These are phyloP conservation scores for Syngnathus scovelli DNA, from an alignment of 2,113 vertebrate genomes.

Conservation along the genomic window DNA sequence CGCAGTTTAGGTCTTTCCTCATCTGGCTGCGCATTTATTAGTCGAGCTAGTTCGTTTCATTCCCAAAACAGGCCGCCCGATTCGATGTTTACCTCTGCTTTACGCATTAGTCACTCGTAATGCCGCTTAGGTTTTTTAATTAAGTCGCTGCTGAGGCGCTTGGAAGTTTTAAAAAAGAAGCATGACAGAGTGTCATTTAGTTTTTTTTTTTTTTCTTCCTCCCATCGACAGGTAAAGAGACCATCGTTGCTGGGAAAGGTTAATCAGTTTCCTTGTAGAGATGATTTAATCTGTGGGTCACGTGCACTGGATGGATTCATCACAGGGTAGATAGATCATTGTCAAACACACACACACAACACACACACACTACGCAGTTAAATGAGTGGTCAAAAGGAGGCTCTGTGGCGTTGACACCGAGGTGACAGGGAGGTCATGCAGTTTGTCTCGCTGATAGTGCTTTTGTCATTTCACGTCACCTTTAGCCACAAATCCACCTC, in stretches of 20 bases:
- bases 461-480: constrained; percentile 34
- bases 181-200: constrained; percentile 31
- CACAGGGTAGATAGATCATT: constrained; percentile 47
- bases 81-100: constrained; percentile 41
- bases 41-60: constrained; percentile 13
- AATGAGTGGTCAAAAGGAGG: constrained; percentile 44
- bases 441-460: constrained; percentile 13
- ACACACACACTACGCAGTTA: constrained; percentile 50
- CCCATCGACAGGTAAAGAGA: constrained; percentile 59
- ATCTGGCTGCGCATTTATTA: constrained; percentile 17
- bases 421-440: constrained; percentile 25
- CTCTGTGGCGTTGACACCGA: constrained; percentile 37
- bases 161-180: constrained; percentile 31
- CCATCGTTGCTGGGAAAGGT: constrained; percentile 37
- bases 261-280: constrained; percentile 49
- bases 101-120: constrained; percentile 47
- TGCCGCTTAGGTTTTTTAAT: constrained; percentile 44
- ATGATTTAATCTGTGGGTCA: constrained; percentile 58
- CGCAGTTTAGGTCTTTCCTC: constrained; percentile 23
- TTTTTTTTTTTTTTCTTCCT: constrained; percentile 32
- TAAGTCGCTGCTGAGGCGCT: constrained; percentile 47
- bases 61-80: constrained; percentile 18
- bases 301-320: constrained; percentile 49
- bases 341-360: constrained; percentile 26
- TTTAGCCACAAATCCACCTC: constrained; percentile 11